Base-by-base conservation (phyloP, 2,888 invertebrate genomes). In the Pammene fasciana region DNA sequence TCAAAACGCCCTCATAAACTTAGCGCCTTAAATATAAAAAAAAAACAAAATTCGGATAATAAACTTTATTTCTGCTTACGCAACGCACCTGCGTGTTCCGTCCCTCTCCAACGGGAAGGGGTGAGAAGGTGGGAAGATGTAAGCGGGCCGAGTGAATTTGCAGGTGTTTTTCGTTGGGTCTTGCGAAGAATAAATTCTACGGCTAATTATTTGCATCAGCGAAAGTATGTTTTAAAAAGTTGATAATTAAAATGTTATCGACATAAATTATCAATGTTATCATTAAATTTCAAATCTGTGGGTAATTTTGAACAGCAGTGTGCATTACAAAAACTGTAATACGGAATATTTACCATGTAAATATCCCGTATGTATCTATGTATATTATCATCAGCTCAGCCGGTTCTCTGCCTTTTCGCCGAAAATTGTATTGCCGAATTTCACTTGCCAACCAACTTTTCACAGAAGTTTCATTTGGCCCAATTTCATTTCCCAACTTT, bases 61-160 rank as follows among this genome's bases (percentile, higher is more conserved):
- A 65, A 5, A 57, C 34, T 54, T 52, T 68, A 64, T 57, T 56
- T 13, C 41, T 68, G 57, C 54, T 68, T 57, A 50, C n/a, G 65
- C 56, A 65, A 68, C 16, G 48, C 68, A 68, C 64, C 68, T 68
- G 68, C 68, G 36, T 43, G 18, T 26, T 13, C 38, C 14, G n/a
- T 65, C 64, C 11, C 57, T 64, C 11, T 68, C 64, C 48, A 13
- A n/a, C 68, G 9, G n/a, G 10, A n/a, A 14, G 36, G 57, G n/a
- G n/a, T n/a, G 52, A 65, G 45, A 45, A 56, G 13, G 59, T 18
- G 50, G 57, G 57, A 34, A 57, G 16, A 57, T 50, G 34, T 41
- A 18, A 18, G 61, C 50, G 61, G 61, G 41, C n/a, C 41, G 50
- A 16, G 41, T 52, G 50, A 38, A 18, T 36, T 34, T 38, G 62